Evolutionary conservation across 1,140 invertebrate species (phyloP), one percentile per base, ranked within the genome.

Genomic region (Asobara japonica): DNA sequence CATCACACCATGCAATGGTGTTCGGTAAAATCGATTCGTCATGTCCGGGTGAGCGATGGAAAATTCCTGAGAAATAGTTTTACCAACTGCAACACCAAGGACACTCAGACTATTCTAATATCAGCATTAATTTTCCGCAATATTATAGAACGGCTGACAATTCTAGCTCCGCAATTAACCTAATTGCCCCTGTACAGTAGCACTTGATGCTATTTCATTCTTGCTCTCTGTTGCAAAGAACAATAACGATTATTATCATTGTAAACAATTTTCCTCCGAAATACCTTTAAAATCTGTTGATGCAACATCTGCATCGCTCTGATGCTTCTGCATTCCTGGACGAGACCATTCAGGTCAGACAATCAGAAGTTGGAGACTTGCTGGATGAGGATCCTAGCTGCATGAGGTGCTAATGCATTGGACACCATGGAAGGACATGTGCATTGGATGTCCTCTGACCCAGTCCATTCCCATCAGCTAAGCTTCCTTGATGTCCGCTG

Each of bases 121-220:
- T 61, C 29, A 65, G 18, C 4, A 51, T 33, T 65, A 65, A 38
- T 31, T 69, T 62, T 64, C 61, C 69, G 38, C 20, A 30, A 62
- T 38, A 45, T 20, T 38, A 20, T 70, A 29, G 38, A 22, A 29
- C 60, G 36, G 60, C 36, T 31, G 51, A 48, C 62, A 51, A 71
- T 70, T 70, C 69, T 41, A 33, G 60, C 45, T 61, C 20, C 41
- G 29, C 61, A n/a, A 65, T 27, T 36, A 38, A 48, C 36, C 25
- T 65, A 61, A 64, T 71, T 71, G 18, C 64, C 27, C 27, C 33
- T 29, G 25, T 65, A 62, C 33, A 5, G 22, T 22, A 13, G 18
- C 27, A 8, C 69, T 64, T 64, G 6, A 30, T 29, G 48, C 36
- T 41, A 64, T 36, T 41, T 25, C 27, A 60, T 29, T 48, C 60